phyloP scores from a whole-genome alignment of 64 coral and sea anemone species.

The Trachythela sp. region DNA sequence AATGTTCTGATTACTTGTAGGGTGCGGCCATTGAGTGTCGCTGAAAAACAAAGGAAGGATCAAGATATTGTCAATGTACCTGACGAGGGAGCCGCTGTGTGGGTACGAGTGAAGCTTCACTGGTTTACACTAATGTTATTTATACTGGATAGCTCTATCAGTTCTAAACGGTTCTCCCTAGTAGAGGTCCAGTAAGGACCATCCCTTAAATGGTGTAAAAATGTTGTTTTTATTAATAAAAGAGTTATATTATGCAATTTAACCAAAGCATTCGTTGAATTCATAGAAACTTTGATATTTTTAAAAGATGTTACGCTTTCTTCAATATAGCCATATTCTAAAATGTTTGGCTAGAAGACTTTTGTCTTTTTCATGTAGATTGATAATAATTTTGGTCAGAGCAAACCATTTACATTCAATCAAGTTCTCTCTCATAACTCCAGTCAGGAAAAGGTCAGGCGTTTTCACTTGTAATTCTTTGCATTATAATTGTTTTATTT shows the following conservation, averaged over 20 bases:
- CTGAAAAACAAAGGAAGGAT: not conserved
- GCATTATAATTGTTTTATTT: too few relatives aligned
- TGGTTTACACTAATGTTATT: not conserved
- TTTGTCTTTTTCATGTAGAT: slow-evolving; percentile 47
- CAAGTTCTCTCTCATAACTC: slow-evolving; percentile 34
- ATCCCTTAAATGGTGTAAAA: too few relatives aligned
- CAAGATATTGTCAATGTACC: not conserved
- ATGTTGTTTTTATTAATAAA: too few relatives aligned
- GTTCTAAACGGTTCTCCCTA: too few relatives aligned
- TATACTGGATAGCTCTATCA: not conserved
- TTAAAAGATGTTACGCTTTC: too few relatives aligned
- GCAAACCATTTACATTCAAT: slow-evolving; percentile 97
- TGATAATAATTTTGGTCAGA: slow-evolving; percentile 94
- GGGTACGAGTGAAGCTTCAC: not conserved
- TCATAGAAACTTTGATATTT: too few relatives aligned
- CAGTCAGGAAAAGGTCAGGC: slow-evolving; percentile 9
- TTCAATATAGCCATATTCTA: too few relatives aligned
- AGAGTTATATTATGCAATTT: too few relatives aligned
- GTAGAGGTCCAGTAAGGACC: too few relatives aligned
- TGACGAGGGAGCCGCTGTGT: not conserved
- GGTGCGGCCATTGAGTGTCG: not conserved
- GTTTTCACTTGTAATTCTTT: too few relatives aligned
- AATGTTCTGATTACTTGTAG: not conserved
- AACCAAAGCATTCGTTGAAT: too few relatives aligned
- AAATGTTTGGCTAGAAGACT: not conserved